A percentile compares a stretch with the other conserved stretches of the same genome.
phyloP scores from a whole-genome alignment of 2,888 invertebrate genomes.

The Papilio protenor region DNA sequence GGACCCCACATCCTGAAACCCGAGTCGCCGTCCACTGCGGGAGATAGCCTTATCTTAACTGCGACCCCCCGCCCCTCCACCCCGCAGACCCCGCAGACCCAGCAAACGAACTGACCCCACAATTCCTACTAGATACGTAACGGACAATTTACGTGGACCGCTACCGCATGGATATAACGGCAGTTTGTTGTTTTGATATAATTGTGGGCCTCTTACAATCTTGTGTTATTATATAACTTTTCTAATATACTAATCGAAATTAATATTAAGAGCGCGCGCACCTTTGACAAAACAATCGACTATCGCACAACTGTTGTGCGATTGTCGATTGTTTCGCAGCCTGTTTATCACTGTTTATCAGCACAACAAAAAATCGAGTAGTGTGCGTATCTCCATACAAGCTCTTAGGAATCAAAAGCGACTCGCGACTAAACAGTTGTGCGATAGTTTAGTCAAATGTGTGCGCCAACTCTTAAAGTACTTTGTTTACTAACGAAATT shows the following conservation, averaged over 20 bases:
- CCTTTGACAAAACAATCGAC: too few relatives aligned
- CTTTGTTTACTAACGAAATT: not conserved
- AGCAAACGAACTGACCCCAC: conserved; percentile 52
- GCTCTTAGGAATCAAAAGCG: too few relatives aligned
- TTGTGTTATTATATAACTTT: not conserved
- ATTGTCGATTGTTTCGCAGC: too few relatives aligned
- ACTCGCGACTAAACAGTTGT: too few relatives aligned
- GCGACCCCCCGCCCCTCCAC: conserved; percentile 55
- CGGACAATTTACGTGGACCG: conserved; percentile 76
- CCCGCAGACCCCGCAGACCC: conserved; percentile 47
- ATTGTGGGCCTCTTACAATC: conserved; percentile 46
- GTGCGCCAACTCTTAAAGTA: too few relatives aligned
- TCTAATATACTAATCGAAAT: not conserved
- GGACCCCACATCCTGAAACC: conserved; percentile 68
- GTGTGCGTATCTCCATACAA: too few relatives aligned
- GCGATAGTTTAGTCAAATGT: too few relatives aligned
- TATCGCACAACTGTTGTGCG: too few relatives aligned
- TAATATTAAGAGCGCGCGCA: too few relatives aligned
- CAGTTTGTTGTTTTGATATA: conserved; percentile 58
- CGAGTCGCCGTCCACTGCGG: conserved; percentile 69
- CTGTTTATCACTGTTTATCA: too few relatives aligned
- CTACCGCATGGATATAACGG: conserved; percentile 65
- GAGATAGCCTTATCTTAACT: conserved; percentile 81
- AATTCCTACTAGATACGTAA: conserved; percentile 71
- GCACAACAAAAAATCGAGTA: too few relatives aligned